phyloP scores from a whole-genome alignment of 2,797 vertebrate species.

The Nannoperca australis region DNA sequence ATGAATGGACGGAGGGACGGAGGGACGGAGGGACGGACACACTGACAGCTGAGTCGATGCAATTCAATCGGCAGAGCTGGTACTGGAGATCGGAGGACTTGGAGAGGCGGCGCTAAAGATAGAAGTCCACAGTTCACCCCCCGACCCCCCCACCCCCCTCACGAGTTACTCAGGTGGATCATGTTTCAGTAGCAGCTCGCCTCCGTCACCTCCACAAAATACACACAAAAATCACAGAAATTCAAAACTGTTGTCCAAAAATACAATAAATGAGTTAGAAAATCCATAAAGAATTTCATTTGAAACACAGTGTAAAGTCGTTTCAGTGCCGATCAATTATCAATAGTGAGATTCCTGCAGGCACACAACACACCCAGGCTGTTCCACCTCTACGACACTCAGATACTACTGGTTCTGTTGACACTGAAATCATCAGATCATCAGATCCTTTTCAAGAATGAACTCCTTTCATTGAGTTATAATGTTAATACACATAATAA shows the following conservation, averaged over 20 bases:
- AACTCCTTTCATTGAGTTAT: background rate
- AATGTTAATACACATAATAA: background rate
- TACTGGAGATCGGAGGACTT: constrained; percentile 59
- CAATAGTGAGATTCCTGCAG: background rate
- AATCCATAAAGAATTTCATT: background rate
- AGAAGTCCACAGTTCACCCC: constrained; percentile 53
- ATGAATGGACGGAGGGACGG: constrained; percentile 27
- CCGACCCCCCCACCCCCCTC: background rate
- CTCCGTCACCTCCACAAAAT: constrained; percentile 9
- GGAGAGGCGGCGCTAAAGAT: constrained; percentile 77
- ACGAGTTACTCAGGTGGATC: constrained; percentile 43
- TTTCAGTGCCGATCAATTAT: background rate
- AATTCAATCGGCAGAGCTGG: constrained; percentile 80
- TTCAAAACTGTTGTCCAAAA: background rate
- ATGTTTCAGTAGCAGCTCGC: constrained; percentile 57
- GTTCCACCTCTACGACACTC: background rate
- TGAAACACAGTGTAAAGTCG: background rate
- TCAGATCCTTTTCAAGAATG: background rate
- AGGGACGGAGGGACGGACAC: constrained; percentile 23
- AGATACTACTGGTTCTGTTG: background rate
- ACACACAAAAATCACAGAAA: background rate
- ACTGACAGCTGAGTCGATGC: constrained; percentile 82
- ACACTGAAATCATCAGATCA: background rate
- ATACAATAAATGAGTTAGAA: background rate
- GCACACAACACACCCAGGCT: background rate